Evolutionary conservation across 1,140 invertebrate genomes (phyloP).

Genomic region (Protaetia brevitarsis): DNA sequence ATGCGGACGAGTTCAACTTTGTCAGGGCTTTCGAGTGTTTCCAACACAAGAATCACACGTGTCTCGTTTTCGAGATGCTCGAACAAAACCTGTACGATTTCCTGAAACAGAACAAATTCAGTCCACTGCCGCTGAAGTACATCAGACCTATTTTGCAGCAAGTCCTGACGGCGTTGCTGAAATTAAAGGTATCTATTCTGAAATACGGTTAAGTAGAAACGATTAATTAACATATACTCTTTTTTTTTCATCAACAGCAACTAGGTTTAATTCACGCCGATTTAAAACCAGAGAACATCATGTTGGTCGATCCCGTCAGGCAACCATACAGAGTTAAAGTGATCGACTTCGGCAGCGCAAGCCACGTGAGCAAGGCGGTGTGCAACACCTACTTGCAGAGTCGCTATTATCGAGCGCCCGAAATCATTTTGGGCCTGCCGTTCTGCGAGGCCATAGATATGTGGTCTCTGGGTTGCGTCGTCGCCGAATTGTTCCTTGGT

Average conservation of each 20-base stretch:
- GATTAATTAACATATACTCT: background rate
- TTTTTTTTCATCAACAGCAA: conserved; percentile 65
- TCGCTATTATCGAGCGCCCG: conserved; percentile 97
- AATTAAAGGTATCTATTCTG: conserved; percentile 82
- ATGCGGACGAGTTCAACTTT: conserved; percentile 99
- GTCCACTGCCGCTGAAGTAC: conserved; percentile 94
- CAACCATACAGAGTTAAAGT: conserved; percentile 98
- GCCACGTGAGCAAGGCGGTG: conserved; percentile 98
- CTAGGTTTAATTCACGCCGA: conserved; percentile 98
- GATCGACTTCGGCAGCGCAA: conserved; percentile 99
- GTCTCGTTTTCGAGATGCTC: conserved; percentile 99
- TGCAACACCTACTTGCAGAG: conserved; percentile 99
- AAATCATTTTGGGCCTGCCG: conserved; percentile 96
- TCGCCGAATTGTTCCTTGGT: conserved; percentile 97
- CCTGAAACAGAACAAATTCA: conserved; percentile 99
- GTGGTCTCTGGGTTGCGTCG: conserved; percentile 99
- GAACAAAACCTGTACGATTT: conserved; percentile 99
- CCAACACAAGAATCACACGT: conserved; percentile 99
- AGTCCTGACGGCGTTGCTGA: conserved; percentile 95
- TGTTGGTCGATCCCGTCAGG: conserved; percentile 96
- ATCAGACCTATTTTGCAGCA: conserved; percentile 98
- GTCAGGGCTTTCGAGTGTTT: conserved; percentile 99
- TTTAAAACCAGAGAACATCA: conserved; percentile 99
- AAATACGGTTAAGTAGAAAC: background rate
- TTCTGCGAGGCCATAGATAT: conserved; percentile 99